These are phyloP conservation scores for Pseudobourletiella spinata DNA, from an alignment of 1,140 invertebrate species.

Conservation along the genomic window DNA sequence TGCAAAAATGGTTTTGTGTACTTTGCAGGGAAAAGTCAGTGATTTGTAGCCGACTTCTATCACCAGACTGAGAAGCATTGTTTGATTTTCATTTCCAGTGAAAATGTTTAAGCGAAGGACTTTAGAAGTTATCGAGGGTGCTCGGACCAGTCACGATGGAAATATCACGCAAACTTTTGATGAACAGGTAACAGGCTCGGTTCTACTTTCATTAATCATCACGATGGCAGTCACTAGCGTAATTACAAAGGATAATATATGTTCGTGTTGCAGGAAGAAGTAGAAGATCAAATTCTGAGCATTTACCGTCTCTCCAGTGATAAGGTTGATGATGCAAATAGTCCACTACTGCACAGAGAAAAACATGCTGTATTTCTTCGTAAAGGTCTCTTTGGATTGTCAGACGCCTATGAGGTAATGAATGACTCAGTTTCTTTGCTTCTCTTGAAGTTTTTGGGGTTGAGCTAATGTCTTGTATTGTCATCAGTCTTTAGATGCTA, in stretches of 20 bases:
- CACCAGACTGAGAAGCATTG: too few relatives aligned
- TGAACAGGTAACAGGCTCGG: not conserved
- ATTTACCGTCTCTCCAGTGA: constrained; percentile 10
- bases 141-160: not conserved
- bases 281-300: constrained; percentile 18
- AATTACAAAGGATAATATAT: too few relatives aligned
- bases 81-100: too few relatives aligned
- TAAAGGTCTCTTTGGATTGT: constrained; percentile 18
- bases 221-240: not conserved
- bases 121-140: not conserved
- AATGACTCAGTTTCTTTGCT: too few relatives aligned
- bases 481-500: constrained; percentile 80
- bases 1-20: too few relatives aligned
- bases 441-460: too few relatives aligned
- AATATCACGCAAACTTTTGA: constrained; percentile 1
- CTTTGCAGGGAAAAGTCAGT: too few relatives aligned
- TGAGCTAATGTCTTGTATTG: too few relatives aligned
- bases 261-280: constrained; percentile 24
- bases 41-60: too few relatives aligned
- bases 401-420: constrained; percentile 17
- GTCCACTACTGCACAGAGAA: constrained; percentile 47
- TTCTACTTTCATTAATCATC: not conserved
- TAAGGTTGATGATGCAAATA: constrained; percentile 2
- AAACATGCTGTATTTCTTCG: constrained; percentile 52
- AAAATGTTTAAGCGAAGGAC: not conserved